Base-by-base conservation (phyloP, 2,797 vertebrate species). In the Brachymystax lenok region DNA sequence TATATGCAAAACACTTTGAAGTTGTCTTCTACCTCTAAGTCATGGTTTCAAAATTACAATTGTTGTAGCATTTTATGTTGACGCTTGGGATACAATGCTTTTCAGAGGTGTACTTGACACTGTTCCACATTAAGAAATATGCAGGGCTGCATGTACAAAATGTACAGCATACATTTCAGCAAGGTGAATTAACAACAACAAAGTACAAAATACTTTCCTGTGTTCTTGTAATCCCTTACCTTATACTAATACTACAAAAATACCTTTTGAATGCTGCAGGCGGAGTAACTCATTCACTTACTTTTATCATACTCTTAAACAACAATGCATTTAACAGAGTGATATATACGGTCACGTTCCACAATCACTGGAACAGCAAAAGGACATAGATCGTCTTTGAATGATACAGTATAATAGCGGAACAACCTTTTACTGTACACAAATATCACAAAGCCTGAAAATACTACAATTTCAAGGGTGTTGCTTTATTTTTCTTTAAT, bases 1-100 rank as follows among this genome's bases (percentile, higher is more conserved):
- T 96, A 93, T 94, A 88, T 90, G 94, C 95, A 94, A 95, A 96
- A 97, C 94, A 96, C 93, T 92, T 92, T 92, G 86, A 93, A 92
- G 90, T 92, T 84, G 77, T 85, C 83, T 87, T 90, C 95, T 96
- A 97, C 90, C 75, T 94, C 95, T 96, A 96, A 88, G 68, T 93
- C 88, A 94, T 93, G 93, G 91, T 91, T 93, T 95, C 87, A 92
- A 90, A 89, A 92, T 93, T 94, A 95, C 94, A 92, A 84, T 88
- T 88, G 86, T 89, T 89, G 87, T 90, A 92, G 91, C 86, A 78
- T 88, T 90, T 89, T 84, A 87, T 90, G 84, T 91, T 86, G 88
- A 94, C 97, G 95, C 94, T 93, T 85, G 84, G 87, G 86, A 87
- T 90, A 91, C 87, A 88, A 86, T 81, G 76, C 80, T 87, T 82